phyloP scores from a whole-genome alignment of 2,888 invertebrate genomes.

The Eueremaeus valkanovi region DNA sequence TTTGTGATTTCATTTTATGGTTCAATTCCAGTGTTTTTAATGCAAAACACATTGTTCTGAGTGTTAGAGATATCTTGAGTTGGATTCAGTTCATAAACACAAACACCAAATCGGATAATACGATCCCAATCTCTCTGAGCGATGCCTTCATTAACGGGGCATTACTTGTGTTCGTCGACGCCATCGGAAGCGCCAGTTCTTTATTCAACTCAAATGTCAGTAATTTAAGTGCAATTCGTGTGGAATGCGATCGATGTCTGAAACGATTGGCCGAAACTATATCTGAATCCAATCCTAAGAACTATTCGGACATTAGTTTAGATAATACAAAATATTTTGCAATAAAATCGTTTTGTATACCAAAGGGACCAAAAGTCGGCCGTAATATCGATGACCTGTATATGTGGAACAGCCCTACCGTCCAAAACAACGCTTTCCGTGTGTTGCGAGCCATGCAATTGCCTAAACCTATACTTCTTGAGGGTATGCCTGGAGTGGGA shows the following conservation, averaged over 20 bases:
- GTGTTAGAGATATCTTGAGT: conserved; percentile 83
- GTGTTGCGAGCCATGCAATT: conserved; percentile 82
- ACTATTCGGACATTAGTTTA: neutral
- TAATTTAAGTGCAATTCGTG: conserved; percentile 1
- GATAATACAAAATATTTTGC: conserved; percentile 37
- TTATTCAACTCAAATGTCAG: neutral
- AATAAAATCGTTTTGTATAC: conserved; percentile 47
- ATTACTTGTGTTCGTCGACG: conserved; percentile 83
- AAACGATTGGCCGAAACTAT: neutral
- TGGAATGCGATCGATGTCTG: neutral
- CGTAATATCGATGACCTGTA: neutral
- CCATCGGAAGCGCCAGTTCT: conserved; percentile 69
- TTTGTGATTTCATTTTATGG: conserved; percentile 77
- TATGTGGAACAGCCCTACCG: conserved; percentile 59
- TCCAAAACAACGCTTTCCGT: conserved; percentile 73
- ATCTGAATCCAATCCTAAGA: neutral
- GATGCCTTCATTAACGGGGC: conserved; percentile 81
- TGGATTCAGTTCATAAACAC: conserved; percentile 87
- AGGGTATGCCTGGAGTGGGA: conserved; percentile 97
- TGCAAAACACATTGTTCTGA: conserved; percentile 65
- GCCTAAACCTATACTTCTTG: conserved; percentile 77
- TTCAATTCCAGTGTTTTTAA: conserved; percentile 53
- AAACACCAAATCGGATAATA: conserved; percentile 52
- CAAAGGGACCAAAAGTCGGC: conserved; percentile 37
- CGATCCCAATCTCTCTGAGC: conserved; percentile 50